Evolutionary conservation across 2,888 invertebrate species (phyloP), one percentile per base, ranked within the genome.

Genomic region (Thymelicus lineola): DNA sequence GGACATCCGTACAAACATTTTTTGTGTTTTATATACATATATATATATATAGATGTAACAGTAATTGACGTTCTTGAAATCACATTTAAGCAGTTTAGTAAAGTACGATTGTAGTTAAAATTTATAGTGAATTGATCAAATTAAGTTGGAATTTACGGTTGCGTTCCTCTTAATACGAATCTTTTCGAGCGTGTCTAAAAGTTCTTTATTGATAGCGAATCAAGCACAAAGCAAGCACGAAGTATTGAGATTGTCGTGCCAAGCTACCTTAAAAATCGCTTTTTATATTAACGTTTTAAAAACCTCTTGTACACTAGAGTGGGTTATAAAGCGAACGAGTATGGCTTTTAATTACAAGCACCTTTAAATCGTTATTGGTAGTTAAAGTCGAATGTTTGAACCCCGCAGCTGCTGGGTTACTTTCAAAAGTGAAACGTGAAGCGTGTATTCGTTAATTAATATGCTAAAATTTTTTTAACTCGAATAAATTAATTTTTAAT

Each of bases 341-440:
- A 36, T 45, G 35, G 46, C 36, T 69, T 69, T 69, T 58, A 69
- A 63, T 63, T 63, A 48, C 48, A 69, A 69, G 69, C 62, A 63
- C 69, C 53, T 64, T 64, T 64, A 45, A 59, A 63, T 48, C 59
- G 42, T 70, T 66, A 70, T 66, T 65, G 71, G 71, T 72, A 72
- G 67, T 71, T 72, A 73, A 72, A 66, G 66, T 65, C 70, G 61
- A 71, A 71, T 65, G 64, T 61, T 67, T 57, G 62, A 60, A 63
- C 60, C 35, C 45, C 59, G 70, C 71, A 74, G 70, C 75, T 73
- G 75, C 71, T 59, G 64, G 64, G 66, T 71, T 71, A 74, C 74
- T 75, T 76, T 75, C 74, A 73, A 77, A 75, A 75, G 75, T 71
- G 74, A 75, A 77, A 76, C 73, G n/a, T n/a, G n/a, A n/a, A 55